phyloP scores from a whole-genome alignment of 2,113 vertebrate species.

The Ctenodactylus gundi region DNA sequence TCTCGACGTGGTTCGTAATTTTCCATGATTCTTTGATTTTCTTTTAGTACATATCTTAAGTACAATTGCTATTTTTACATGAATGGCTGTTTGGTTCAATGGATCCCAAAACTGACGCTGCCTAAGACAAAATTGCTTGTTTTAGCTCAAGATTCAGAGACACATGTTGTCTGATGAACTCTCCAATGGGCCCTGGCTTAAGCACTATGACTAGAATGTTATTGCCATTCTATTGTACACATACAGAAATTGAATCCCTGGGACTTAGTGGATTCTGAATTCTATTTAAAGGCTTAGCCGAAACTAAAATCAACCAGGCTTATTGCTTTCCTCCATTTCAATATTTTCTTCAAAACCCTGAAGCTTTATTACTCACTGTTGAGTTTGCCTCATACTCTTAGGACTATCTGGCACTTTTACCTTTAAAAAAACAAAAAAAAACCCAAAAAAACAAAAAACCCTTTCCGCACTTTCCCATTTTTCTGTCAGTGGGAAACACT shows the following conservation, averaged over 20 bases:
- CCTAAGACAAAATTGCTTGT: neutral
- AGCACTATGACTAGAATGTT: neutral
- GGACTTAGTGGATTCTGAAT: neutral
- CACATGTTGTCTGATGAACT: neutral
- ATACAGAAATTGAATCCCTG: neutral
- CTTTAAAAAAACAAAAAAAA: too few relatives aligned
- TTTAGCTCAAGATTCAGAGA: neutral
- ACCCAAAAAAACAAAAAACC: too few relatives aligned
- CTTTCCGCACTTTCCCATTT: neutral
- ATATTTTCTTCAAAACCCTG: neutral
- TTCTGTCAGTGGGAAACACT: neutral
- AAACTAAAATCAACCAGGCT: neutral
- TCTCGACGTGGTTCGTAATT: neutral
- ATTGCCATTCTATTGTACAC: neutral
- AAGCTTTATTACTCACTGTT: neutral
- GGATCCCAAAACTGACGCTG: neutral
- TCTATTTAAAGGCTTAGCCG: neutral
- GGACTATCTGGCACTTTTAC: neutral
- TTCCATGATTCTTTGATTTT: neutral
- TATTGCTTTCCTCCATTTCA: neutral
- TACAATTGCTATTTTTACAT: neutral
- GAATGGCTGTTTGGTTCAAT: neutral
- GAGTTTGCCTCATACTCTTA: neutral
- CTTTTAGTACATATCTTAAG: neutral
- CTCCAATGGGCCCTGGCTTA: neutral